Conservation (phyloP, 2,797 vertebrate species). For the Phrynocephalus guinanensis region DNA sequence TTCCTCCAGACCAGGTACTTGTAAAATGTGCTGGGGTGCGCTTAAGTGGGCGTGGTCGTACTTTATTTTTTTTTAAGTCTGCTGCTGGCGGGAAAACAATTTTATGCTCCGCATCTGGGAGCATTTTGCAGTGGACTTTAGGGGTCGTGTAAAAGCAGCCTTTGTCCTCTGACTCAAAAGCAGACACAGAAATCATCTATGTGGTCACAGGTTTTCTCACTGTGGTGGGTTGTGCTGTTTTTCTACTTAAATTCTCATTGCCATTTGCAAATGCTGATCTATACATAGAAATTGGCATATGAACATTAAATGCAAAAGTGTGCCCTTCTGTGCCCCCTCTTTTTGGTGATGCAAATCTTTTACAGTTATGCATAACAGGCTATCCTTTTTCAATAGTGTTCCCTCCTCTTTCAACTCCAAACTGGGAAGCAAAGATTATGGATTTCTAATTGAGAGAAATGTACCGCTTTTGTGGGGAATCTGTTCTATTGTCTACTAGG, state of each 20-base stretch:
- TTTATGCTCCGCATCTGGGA: too few relatives aligned
- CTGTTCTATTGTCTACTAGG: background rate
- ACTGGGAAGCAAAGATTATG: background rate
- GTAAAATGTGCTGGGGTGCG: too few relatives aligned
- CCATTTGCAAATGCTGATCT: too few relatives aligned
- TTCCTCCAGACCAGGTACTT: too few relatives aligned
- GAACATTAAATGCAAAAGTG: background rate
- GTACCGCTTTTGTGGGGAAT: background rate
- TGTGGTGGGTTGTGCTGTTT: background rate
- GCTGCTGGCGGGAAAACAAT: too few relatives aligned
- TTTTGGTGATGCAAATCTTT: background rate
- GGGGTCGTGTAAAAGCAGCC: too few relatives aligned
- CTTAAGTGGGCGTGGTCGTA: too few relatives aligned
- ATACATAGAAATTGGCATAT: too few relatives aligned
- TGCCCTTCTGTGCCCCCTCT: background rate
- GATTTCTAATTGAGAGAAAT: conserved; percentile 5
- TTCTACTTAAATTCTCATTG: too few relatives aligned
- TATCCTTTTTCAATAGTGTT: background rate
- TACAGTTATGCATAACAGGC: background rate
- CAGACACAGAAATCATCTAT: background rate
- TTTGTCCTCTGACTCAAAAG: background rate
- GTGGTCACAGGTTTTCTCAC: background rate
- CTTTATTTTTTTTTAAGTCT: too few relatives aligned
- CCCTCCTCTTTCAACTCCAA: background rate
- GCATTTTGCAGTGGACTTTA: too few relatives aligned